Evolutionary conservation across 2,888 invertebrate species (phyloP), one percentile per base, ranked within the genome.

Genomic region (Bruchidius siliquastri): DNA sequence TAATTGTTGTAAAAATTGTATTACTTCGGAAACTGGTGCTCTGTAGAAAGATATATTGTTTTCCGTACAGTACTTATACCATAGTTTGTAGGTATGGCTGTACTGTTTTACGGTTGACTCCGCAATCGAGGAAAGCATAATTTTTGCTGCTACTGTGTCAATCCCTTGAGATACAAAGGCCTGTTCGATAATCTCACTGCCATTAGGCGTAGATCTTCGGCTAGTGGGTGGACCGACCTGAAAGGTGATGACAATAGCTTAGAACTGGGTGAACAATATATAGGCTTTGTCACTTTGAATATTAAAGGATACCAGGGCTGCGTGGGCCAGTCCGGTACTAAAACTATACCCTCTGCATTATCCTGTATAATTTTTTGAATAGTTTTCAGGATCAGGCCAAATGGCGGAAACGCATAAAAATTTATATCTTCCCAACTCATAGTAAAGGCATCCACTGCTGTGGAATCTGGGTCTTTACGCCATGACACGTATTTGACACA

Each of bases 121-220:
- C 0, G 79, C 72, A 22, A 81, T 32, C 2, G 80, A 80, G 4
- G 76, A 67, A 21, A 78, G 8, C 21, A 77, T 69, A 22, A 77
- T 78, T 0, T 80, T 72, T 26, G 80, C 66, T 0, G 79, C 68
- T 2, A 69, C n/a, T 49, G 72, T 70, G 1, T 74, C 76, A 69
- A 79, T 70, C 0, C 71, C 69, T 67, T 78, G 76, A 71, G 22
- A 22, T 70, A n/a, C 69, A 66, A 77, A 81, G 3, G 69, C 49
- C 22, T 70, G 6, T 70, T 73, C n/a, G 81, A 81, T 76, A 80
- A 77, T 49, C 22, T 77, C 75, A 77, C 80, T 72, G 77, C 81
- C 70, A 80, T 68, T 70, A 72, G 70, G 72, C 66, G 49, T 73
- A 73, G 71, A 2, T 32, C 66, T 2, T 22, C 20, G 2, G 26